Evolutionary conservation across 2,888 invertebrate genomes (phyloP), one percentile per base, ranked within the genome.

Genomic region (Dicycla oo): DNA sequence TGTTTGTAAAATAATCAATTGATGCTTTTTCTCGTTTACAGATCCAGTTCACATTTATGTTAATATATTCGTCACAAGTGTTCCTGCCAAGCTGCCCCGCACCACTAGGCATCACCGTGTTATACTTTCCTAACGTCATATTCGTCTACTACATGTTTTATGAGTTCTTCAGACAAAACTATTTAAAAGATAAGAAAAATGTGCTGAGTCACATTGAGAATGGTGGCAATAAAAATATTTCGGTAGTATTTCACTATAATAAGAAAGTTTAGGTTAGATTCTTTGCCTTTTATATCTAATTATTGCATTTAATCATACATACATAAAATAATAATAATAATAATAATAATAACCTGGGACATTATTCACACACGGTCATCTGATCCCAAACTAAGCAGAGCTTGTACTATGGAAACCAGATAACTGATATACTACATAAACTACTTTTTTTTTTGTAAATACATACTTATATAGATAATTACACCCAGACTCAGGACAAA

Each of bases 91-190:
- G 95, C 65, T 98, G 98, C 83, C 92, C 95, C 0, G 95, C 96
- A 2, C 96, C 97, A 0, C 90, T 93, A 26, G 90, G 94, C 0
- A 86, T 97, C 1, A 92, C 97, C 1, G 74, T 89, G 0, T 88
- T 97, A 69, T 98, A 97, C 89, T 93, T 97, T 78, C 95, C 97
- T 0, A 97, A 97, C 82, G 96, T 98, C 5, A 77, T 95, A 71
- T 91, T 97, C 69, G 97, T 98, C 61, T 97, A 97, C 88, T 97
- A 97, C 89, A 97, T 98, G 96, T 98, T 98, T 87, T 97, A 97
- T 82, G 96, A 97, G 70, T 98, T 98, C 90, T 98, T 97, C 84
- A 96, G 93, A 78, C 95, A 96, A 69, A 96, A 96, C 63, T 97
- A 97, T 82, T 34, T 60, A 2, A 82, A 83, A 45, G 69, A 81